Evolutionary conservation across 2,797 vertebrate species (phyloP), one percentile per base, ranked within the genome.

Genomic region (Rhinichthys osculus): DNA sequence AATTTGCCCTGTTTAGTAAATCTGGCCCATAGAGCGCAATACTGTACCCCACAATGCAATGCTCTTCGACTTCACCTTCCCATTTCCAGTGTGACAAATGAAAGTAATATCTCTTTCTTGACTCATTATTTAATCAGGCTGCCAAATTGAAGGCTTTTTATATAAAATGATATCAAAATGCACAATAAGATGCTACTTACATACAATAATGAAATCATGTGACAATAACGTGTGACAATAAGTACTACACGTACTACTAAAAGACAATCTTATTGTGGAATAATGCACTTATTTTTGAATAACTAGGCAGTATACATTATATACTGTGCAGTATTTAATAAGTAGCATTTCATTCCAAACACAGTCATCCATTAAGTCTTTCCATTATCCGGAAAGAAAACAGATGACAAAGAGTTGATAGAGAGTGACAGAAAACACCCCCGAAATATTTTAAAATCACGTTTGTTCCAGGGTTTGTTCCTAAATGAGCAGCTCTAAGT

Each of bases 391-490:
- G 50, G 42, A 69, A 44, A 54, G 40, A 30, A 44, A 64, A 47
- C 42, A 47, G 30, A 35, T 17, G 17, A 71, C 66, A 81, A 81
- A 57, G 67, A 33, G 38, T 59, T 42, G 40, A 33, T 30, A 73
- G 59, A 73, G 42, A 71, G 50, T 11, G 27, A 33, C 10, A 82
- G 50, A 14, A 62, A 57, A 52, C 9, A n/a, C 11, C 27, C 19
- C 17, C 3, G 4, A 64, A 50, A 83, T 74, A 64, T 66, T 73
- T 74, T 30, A 19, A 33, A 35, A 72, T 74, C 27, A 1, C 30
- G 9, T 71, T 59, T 62, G 38, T 82, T 82, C 44, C 47, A 81
- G 66, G 21, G 80, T 71, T 71, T 82, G 35, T 72, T 72, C n/a
- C 50, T 82, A 59, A 72, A 57, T 82, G 81, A 57, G 67, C 35